phyloP scores from a whole-genome alignment of 2,888 invertebrate species.

The Coelopa pilipes region DNA sequence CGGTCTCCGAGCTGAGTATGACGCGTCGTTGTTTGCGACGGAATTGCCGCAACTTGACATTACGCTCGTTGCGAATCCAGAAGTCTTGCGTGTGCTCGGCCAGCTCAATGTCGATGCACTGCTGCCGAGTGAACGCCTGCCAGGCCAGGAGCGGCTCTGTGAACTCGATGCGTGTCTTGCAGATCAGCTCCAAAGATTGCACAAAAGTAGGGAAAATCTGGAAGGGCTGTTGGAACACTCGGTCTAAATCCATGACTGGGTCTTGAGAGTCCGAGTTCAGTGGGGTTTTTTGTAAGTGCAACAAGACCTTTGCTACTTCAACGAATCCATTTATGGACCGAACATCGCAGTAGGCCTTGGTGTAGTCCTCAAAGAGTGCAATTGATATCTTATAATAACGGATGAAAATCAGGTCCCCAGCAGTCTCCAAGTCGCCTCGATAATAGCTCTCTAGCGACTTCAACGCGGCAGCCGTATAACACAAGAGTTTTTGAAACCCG shows the following conservation, averaged over 20 bases:
- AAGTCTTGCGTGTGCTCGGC: conserved; percentile 63
- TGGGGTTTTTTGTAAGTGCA: conserved; percentile 43
- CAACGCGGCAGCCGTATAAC: conserved; percentile 76
- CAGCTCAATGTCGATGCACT: conserved; percentile 60
- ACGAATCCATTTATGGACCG: conserved; percentile 78
- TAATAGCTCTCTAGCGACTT: conserved; percentile 77
- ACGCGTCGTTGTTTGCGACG: conserved; percentile 77
- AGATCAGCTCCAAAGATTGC: conserved; percentile 58
- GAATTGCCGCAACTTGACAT: conserved; percentile 60
- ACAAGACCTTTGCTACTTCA: conserved; percentile 71
- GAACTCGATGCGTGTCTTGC: conserved; percentile 53
- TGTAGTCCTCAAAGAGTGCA: conserved; percentile 77
- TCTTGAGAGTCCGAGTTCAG: conserved; percentile 39
- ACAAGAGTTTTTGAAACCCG: conserved; percentile 76
- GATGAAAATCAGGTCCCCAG: conserved; percentile 76
- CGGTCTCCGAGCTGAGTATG: conserved; percentile 79
- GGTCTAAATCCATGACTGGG: conserved; percentile 47
- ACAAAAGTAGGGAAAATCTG: conserved; percentile 58
- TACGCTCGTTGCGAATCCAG: conserved; percentile 65
- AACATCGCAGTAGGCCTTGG: conserved; percentile 77
- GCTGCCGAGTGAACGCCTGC: conserved; percentile 57
- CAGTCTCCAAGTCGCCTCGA: conserved; percentile 72
- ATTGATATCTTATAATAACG: conserved; percentile 79
- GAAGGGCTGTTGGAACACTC: conserved; percentile 61
- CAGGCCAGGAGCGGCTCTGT: conserved; percentile 59